phyloP scores from a whole-genome alignment of 2,888 invertebrate genomes.

The Caenorhabditis doughertyi region DNA sequence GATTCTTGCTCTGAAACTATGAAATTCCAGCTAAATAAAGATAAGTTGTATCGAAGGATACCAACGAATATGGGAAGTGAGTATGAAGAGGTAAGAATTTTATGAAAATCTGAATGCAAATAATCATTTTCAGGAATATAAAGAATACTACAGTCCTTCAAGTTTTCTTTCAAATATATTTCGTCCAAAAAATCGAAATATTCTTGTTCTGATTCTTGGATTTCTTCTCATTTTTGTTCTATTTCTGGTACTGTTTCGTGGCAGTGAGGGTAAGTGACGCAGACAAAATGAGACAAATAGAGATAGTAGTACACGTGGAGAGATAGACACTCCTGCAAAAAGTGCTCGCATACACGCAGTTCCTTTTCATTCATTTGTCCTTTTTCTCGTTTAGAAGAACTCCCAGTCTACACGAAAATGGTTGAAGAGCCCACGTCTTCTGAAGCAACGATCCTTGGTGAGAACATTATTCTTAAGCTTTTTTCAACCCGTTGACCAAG shows the following conservation, averaged over 20 bases:
- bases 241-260: constrained; percentile 54
- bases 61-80: constrained; percentile 35
- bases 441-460: background rate
- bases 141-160: constrained; percentile 30
- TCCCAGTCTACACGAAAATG: constrained; percentile 42
- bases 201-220: constrained; percentile 11
- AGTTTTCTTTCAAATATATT: constrained; percentile 13
- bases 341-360: background rate
- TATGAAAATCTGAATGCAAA: background rate
- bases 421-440: background rate
- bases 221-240: constrained; percentile 41
- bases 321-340: background rate
- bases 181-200: constrained; percentile 19
- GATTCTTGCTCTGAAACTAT: background rate
- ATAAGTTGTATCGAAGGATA: constrained; percentile 21
- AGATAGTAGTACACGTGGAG: background rate
- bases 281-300: constrained; percentile 2
- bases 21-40: constrained; percentile 28
- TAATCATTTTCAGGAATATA: constrained; percentile 28
- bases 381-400: constrained; percentile 12
- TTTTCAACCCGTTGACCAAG: background rate
- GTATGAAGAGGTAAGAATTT: constrained; percentile 33
- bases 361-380: background rate
- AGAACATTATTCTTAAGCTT: too few relatives aligned
- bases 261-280: constrained; percentile 49